Conservation (phyloP, 1,140 invertebrate species). For the Lepidurus couesii region DNA sequence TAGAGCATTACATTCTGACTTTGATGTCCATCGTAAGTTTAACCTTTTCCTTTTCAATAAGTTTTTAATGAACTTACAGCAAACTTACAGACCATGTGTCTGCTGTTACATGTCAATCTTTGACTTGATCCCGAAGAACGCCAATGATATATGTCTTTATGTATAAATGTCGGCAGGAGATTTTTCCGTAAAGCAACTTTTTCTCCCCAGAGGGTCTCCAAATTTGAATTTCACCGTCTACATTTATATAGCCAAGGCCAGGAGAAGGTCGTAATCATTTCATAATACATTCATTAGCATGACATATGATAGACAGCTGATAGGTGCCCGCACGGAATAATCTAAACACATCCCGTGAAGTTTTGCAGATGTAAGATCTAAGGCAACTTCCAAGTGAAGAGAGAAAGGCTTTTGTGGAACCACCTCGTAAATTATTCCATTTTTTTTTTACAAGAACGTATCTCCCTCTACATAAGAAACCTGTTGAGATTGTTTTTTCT, state of each 20-base stretch:
- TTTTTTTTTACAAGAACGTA: not conserved
- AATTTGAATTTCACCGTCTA: not conserved
- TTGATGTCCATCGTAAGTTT: slow-evolving; percentile 68
- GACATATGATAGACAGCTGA: slow-evolving; percentile 4
- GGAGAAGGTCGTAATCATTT: not conserved
- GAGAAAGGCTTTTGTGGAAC: not conserved
- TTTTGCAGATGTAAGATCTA: slow-evolving; percentile 5
- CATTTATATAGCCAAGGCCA: not conserved
- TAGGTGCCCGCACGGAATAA: slow-evolving; percentile 2
- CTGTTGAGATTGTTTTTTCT: not conserved
- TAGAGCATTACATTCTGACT: slow-evolving; percentile 67
- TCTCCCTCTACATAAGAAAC: not conserved
- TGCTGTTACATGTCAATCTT: too few species aligned
- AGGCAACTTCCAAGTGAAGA: slow-evolving; percentile 16
- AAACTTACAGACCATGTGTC: not conserved
- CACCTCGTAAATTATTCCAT: not conserved
- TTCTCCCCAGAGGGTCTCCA: not conserved
- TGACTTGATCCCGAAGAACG: too few species aligned
- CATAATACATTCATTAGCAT: slow-evolving; percentile 22
- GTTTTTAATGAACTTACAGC: not conserved
- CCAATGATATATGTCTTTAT: too few species aligned
- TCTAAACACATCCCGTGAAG: slow-evolving; percentile 18
- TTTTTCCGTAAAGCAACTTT: not conserved
- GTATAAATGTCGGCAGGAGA: not conserved
- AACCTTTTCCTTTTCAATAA: not conserved